phyloP scores from a whole-genome alignment of 2,888 invertebrate species.

The Terebella lapidaria region DNA sequence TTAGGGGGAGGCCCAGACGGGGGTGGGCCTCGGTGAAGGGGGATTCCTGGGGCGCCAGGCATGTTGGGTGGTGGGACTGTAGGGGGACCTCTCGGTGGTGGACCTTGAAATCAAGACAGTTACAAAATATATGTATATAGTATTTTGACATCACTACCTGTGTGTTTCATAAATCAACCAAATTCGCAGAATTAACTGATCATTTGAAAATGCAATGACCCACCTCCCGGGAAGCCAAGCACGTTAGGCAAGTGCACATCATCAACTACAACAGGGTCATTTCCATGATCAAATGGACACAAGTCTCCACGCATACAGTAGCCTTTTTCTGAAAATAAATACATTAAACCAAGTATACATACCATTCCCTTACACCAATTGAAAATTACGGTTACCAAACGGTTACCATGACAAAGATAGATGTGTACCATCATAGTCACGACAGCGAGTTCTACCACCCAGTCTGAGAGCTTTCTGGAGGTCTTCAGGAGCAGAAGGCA shows the following conservation, averaged over 20 bases:
- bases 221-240: slow-evolving; percentile 39
- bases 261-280: slow-evolving; percentile 91
- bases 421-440: slow-evolving; percentile 78
- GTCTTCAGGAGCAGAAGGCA: neutral
- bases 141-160: no score
- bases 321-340: slow-evolving; percentile 69
- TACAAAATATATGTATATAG: no score
- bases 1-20: neutral
- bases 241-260: slow-evolving; percentile 67
- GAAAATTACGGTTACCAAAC: neutral
- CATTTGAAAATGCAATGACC: no score
- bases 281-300: slow-evolving; percentile 95
- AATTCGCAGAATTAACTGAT: no score
- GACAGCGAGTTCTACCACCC: slow-evolving; percentile 57
- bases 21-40: neutral
- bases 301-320: slow-evolving; percentile 95
- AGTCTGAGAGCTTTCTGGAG: no score
- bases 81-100: slow-evolving; percentile 18
- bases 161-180: no score
- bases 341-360: neutral
- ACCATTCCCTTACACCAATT: neutral
- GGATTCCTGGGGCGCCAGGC: neutral
- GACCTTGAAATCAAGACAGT: no score
- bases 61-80: neutral
- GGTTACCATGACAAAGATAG: neutral